Evolutionary conservation across 1,140 invertebrate species (phyloP), one percentile per base, ranked within the genome.

Genomic region (Drosophila jambulina): DNA sequence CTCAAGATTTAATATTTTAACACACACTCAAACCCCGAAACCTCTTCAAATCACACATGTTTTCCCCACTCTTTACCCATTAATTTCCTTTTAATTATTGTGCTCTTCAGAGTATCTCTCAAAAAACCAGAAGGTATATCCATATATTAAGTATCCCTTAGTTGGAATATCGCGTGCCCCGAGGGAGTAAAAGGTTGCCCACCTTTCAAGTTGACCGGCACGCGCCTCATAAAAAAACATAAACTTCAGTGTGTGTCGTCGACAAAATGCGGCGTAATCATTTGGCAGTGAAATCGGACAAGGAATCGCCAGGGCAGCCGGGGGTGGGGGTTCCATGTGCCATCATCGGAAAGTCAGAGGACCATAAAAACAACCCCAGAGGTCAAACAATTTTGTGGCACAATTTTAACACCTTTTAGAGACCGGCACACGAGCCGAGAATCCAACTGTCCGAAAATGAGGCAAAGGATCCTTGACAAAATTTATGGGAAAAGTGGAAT

Each of bases 201-300:
- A 83, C 76, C 80, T 84, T 80, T 69, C 59, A 60, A 60, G 57
- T 75, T 48, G 51, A 36, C 75, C 63, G 85, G 83, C 83, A 87
- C 83, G 85, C 77, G 85, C 77, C 80, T 67, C 67, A 56, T 78
- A 84, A 84, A 90, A 77, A 78, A 80, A 90, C 83, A 87, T 87
- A 90, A 90, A 90, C 83, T 84, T 87, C 83, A 78, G 82, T 90
- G 82, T 90, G 82, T 90, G 78, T 83, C n/a, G 85, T 90, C 83
- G 83, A 87, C 83, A 87, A 90, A 87, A 87, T 87, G 76, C 75
- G 68, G 84, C 63, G 77, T 87, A 87, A 87, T 90, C 82, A 86
- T 86, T 61, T 57, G 29, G 48, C 54, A 76, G 54, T 25, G 72
- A 67, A 76, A 63, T 65, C 62, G 62, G 27, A 36, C 27, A 23